These are phyloP conservation scores for Anser cygnoides DNA, from an alignment of 2,113 vertebrate genomes.

Conservation along the genomic window DNA sequence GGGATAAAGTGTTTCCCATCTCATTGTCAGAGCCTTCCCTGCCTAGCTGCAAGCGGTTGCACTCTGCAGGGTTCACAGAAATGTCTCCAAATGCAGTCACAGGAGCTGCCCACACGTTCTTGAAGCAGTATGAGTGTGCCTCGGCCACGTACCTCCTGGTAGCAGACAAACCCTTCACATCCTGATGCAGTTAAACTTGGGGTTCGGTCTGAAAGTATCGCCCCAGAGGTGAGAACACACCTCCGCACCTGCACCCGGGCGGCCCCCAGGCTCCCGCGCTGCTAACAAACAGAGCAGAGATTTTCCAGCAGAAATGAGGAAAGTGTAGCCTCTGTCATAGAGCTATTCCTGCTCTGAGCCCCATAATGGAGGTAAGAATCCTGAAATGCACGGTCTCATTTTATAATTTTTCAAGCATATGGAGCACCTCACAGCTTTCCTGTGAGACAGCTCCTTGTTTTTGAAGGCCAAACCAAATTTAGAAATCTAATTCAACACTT, in stretches of 20 bases:
- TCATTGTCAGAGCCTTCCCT: background rate
- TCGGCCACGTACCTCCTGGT: background rate
- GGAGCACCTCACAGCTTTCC: background rate
- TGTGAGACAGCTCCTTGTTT: background rate
- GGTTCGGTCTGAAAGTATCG: background rate
- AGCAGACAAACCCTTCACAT: background rate
- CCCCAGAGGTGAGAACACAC: background rate
- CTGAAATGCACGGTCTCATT: background rate
- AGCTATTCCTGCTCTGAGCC: background rate
- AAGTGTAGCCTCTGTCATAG: background rate
- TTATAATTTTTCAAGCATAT: background rate
- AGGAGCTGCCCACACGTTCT: background rate
- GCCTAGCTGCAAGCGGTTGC: background rate
- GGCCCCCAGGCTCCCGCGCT: rapidly evolving
- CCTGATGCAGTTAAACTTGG: background rate
- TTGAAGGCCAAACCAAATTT: background rate
- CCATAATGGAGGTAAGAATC: background rate
- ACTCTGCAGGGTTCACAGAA: background rate
- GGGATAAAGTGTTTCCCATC: background rate
- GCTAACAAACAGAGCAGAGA: rapidly evolving
- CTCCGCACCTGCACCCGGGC: rapidly evolving
- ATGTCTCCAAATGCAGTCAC: background rate
- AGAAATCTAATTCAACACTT: background rate
- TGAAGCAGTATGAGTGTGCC: background rate
- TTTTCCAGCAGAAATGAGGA: background rate